These are phyloP conservation scores for Sandelia bainsii DNA, from an alignment of 2,797 vertebrate species.

Conservation along the genomic window DNA sequence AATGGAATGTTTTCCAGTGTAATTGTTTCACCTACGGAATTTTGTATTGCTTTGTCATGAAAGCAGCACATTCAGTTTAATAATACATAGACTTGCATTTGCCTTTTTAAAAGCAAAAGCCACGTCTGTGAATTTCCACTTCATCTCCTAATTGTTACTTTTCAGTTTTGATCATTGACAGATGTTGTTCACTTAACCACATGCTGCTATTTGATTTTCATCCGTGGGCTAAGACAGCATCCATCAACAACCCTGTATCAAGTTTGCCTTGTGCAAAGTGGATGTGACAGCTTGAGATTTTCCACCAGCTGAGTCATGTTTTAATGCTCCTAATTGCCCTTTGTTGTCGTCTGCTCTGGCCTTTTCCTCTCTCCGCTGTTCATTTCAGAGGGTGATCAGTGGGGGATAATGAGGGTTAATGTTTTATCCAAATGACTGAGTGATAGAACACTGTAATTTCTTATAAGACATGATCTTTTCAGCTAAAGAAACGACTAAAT, in stretches of 20 bases:
- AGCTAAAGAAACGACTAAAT: not conserved
- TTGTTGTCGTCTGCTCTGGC: conserved; percentile 17
- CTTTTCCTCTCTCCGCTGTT: conserved; percentile 9
- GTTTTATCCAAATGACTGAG: conserved; percentile 17
- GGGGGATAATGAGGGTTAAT: conserved; percentile 26
- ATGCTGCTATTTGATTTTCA: not conserved
- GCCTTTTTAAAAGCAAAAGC: not conserved
- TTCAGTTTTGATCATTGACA: not conserved
- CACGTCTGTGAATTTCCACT: not conserved
- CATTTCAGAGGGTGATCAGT: conserved; percentile 17
- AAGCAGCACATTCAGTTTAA: not conserved
- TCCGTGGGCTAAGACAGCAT: not conserved
- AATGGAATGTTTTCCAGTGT: not conserved
- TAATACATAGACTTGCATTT: not conserved
- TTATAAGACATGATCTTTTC: not conserved
- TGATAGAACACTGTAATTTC: not conserved
- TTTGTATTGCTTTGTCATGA: not conserved
- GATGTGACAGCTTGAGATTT: conserved; percentile 9
- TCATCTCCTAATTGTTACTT: not conserved
- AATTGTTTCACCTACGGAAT: not conserved
- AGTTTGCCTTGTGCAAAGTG: conserved; percentile 21
- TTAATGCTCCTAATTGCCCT: conserved; percentile 34
- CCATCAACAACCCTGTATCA: conserved; percentile 24
- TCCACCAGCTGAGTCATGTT: conserved; percentile 27
- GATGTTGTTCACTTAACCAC: not conserved